Base-by-base conservation (phyloP, 2,113 vertebrate species). In the Dissostichus mawsoni region DNA sequence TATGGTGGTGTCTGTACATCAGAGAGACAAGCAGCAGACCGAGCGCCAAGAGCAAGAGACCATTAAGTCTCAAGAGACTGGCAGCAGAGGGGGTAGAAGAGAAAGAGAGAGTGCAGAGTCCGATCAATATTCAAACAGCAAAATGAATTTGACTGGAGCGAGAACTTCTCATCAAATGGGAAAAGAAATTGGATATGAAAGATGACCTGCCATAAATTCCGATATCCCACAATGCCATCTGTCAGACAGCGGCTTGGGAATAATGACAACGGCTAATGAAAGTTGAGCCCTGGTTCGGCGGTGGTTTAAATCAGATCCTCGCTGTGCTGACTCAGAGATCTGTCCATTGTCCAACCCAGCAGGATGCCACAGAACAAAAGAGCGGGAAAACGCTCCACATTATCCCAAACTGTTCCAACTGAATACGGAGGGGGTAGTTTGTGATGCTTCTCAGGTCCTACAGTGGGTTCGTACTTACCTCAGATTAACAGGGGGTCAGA, bases 121-220 rank as follows among this genome's bases (percentile, higher is more conserved):
- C 77, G 83, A 94, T 94, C 94, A 92, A 95, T 94, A 94, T 94
- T 94, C 93, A 94, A 95, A 93, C 92, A 91, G 92, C 90, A 92
- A 94, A 94, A 95, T 93, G 92, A 95, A 95, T 94, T 90, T 92
- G 92, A 94, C 94, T 93, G 92, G 85, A 91, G 92, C 77, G 86
- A 93, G 92, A 93, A 94, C 87, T 92, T 94, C 91, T 91, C 92
- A 93, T 94, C 91, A 93, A 94, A 94, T 92, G 91, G 92, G 86
- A 91, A 93, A 91, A 93, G 90, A 93, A 94, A 95, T 94, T 92
- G 93, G 89, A 95, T 94, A 94, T 94, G 93, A 95, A 92, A 93
- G 93, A 96, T 94, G 93, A 94, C 93, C 94, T 93, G 92, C 91
- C 91, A 92, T 90, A 90, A 93, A 94, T 94, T 89, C 91, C 90